A percentile compares a stretch with the other conserved stretches of the same genome.
Conservation (phyloP, 2,797 vertebrate species). For the Parauchenoglanis ngamensis region DNA sequence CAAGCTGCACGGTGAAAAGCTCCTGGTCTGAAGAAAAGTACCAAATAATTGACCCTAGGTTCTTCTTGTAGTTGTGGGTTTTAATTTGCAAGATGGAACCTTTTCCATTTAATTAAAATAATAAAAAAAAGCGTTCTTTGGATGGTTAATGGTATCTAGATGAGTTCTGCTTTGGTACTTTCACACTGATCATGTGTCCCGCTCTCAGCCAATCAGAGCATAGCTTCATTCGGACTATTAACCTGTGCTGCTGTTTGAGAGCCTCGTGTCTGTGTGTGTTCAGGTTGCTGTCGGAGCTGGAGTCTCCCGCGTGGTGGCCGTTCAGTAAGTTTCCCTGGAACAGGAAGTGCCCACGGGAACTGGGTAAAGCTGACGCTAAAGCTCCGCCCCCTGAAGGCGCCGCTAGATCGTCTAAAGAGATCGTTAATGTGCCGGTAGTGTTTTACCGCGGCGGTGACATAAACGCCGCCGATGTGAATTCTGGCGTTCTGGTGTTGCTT, state of each 20-base stretch:
- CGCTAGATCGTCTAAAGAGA: slow-evolving; percentile 69
- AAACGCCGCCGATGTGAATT: slow-evolving; percentile 73
- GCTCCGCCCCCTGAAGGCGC: slow-evolving; percentile 52
- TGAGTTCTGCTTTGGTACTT: too few relatives aligned
- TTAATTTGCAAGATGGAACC: background rate
- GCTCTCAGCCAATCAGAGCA: slow-evolving; percentile 20
- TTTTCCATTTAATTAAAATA: background rate
- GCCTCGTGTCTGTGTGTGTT: slow-evolving; percentile 8
- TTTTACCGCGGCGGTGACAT: slow-evolving; percentile 76
- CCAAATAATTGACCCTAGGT: background rate
- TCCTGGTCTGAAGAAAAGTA: background rate
- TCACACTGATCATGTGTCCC: background rate
- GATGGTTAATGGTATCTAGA: background rate
- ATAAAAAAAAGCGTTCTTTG: background rate
- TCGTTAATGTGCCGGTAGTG: slow-evolving; percentile 82
- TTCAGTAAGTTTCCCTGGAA: slow-evolving; percentile 88
- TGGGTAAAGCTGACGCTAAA: slow-evolving; percentile 65
- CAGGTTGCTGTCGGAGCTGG: slow-evolving; percentile 88
- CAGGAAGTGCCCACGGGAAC: slow-evolving; percentile 77
- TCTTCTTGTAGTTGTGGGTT: too few relatives aligned
- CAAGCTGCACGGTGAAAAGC: background rate
- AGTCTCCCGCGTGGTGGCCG: slow-evolving; percentile 94
- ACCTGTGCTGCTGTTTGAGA: background rate
- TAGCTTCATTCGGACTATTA: background rate
- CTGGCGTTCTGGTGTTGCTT: slow-evolving; percentile 80